Percentiles rank a stretch among this genome's conserved stretches.
Evolutionary conservation across 2,113 vertebrate species (phyloP).

Genomic region (Oceanites oceanicus): DNA sequence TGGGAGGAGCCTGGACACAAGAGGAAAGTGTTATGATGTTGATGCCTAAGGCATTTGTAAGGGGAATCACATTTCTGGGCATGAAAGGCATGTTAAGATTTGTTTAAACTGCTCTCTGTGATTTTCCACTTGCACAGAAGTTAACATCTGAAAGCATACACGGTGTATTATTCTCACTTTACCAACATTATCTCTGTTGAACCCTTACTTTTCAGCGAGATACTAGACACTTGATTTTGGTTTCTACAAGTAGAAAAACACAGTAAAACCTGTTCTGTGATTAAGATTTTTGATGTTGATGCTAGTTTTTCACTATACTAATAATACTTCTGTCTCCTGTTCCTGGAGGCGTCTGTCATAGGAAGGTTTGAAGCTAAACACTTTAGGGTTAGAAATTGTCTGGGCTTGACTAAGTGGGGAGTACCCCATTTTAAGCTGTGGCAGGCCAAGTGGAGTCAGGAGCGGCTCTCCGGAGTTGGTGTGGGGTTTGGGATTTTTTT

Average conservation of each 20-base stretch:
- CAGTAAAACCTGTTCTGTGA: not conserved
- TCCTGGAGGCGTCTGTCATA: not conserved
- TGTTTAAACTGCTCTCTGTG: constrained; percentile 28
- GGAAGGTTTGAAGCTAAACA: not conserved
- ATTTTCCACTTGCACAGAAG: constrained; percentile 24
- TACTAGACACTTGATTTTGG: not conserved
- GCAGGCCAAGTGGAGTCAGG: not conserved
- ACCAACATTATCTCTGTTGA: not conserved
- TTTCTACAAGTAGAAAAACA: not conserved
- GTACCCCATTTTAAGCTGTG: not conserved
- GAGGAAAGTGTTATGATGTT: not conserved
- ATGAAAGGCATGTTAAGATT: constrained; percentile 32
- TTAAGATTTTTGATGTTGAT: not conserved
- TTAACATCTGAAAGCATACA: not conserved
- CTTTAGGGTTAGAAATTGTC: not conserved
- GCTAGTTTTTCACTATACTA: not conserved
- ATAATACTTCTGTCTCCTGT: not conserved
- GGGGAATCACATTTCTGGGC: constrained; percentile 48
- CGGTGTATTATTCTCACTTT: not conserved
- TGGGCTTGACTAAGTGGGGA: not conserved
- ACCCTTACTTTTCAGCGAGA: not conserved
- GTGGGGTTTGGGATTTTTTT: not conserved
- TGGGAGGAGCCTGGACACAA: not conserved
- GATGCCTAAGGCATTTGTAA: constrained; percentile 37
- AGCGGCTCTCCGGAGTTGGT: not conserved